These are phyloP conservation scores for Micrasema longulum DNA, from an alignment of 1,140 invertebrate genomes.

Conservation along the genomic window DNA sequence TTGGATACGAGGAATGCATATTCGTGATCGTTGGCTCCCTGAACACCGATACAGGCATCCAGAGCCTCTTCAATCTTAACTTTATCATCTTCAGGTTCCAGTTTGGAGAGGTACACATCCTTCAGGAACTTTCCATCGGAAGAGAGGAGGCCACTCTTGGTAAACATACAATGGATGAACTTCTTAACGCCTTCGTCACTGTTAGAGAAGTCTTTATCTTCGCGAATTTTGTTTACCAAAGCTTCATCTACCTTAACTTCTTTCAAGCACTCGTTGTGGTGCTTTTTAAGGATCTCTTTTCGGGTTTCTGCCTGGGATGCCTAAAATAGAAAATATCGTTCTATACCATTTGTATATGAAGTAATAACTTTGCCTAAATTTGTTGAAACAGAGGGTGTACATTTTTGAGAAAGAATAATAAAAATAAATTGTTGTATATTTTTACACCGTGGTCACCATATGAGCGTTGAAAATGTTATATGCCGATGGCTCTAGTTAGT, in stretches of 20 bases:
- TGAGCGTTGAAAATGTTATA: too few relatives aligned
- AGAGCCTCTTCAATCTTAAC: slow-evolving; percentile 40
- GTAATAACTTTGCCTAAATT: too few relatives aligned
- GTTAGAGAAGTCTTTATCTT: slow-evolving; percentile 54
- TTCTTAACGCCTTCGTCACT: slow-evolving; percentile 51
- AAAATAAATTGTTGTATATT: too few relatives aligned
- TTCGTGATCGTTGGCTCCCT: slow-evolving; percentile 56
- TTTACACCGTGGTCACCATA: too few relatives aligned
- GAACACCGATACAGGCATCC: slow-evolving; percentile 55
- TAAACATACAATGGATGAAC: slow-evolving; percentile 55
- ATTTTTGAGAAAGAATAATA: too few relatives aligned
- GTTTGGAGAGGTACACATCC: slow-evolving; percentile 54
- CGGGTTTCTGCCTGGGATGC: slow-evolving; percentile 22
- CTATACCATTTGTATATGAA: too few relatives aligned
- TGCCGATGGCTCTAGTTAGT: too few relatives aligned
- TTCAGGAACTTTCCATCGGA: slow-evolving; percentile 54
- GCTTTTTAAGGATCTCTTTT: slow-evolving; percentile 23
- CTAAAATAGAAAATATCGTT: slow-evolving; percentile 1
- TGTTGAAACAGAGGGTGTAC: too few relatives aligned
- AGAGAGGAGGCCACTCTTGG: slow-evolving; percentile 54
- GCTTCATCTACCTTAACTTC: slow-evolving; percentile 52
- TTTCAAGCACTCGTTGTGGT: slow-evolving; percentile 35
- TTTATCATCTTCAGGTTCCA: slow-evolving; percentile 48
- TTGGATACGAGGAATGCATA: slow-evolving; percentile 55
- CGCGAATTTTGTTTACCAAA: slow-evolving; percentile 47